A percentile compares a stretch with the other conserved stretches of the same genome.
Conservation (phyloP, 2,113 vertebrate species). For the Cyanoramphus novaezelandiae region DNA sequence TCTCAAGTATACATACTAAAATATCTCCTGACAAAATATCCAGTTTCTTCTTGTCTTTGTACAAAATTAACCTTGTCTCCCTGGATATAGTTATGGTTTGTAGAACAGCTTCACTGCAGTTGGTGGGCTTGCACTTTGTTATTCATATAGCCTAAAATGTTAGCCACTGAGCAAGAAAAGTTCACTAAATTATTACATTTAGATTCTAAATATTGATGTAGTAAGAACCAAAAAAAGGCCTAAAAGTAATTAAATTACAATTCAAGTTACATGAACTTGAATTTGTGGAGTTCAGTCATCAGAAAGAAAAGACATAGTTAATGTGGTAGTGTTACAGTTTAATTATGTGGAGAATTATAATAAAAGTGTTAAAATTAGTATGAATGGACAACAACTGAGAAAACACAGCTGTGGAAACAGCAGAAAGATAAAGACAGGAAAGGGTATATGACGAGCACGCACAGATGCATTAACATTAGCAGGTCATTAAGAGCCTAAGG, state of each 20-base stretch:
- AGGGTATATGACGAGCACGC: not conserved
- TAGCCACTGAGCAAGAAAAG: not conserved
- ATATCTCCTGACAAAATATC: not conserved
- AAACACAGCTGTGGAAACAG: not conserved
- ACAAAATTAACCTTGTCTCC: not conserved
- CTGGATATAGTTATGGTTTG: not conserved
- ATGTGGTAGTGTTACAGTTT: not conserved
- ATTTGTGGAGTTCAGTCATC: not conserved
- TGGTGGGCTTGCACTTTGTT: not conserved
- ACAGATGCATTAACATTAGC: not conserved
- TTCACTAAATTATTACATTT: not conserved
- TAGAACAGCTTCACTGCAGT: not conserved
- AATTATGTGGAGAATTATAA: not conserved
- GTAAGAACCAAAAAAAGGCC: not conserved
- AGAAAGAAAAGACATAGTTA: not conserved
- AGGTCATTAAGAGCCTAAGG: not conserved
- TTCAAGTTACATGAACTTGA: not conserved
- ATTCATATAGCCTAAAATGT: not conserved
- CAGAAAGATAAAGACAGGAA: not conserved
- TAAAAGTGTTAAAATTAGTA: not conserved
- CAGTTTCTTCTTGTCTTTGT: not conserved
- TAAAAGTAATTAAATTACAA: not conserved
- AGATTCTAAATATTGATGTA: not conserved
- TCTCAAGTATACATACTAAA: not conserved
- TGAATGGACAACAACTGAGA: not conserved